These are phyloP conservation scores for Petrosia ficiformis DNA, from an alignment of 37 sponge, comb jelly and placozoan genomes.

Conservation along the genomic window DNA sequence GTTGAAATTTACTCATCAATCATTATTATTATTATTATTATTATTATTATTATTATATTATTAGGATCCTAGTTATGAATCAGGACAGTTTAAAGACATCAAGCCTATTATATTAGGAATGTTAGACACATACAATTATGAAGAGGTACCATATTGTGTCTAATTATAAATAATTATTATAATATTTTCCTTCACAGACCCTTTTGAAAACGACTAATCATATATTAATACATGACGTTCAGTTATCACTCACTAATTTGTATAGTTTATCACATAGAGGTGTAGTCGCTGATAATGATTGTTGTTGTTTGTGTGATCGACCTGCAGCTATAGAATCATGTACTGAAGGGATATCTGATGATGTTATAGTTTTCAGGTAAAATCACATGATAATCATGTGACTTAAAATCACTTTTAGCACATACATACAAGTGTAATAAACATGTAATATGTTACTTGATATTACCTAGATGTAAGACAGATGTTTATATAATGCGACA, in stretches of 20 bases:
- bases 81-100: slow-evolving; percentile 69
- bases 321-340: slow-evolving; percentile 12
- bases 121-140: slow-evolving; percentile 88
- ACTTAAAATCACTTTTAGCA: neutral
- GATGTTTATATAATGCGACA: too few relatives aligned
- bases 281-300: slow-evolving; percentile 24
- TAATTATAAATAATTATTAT: neutral
- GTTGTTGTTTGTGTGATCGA: slow-evolving; percentile 48
- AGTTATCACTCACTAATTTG: slow-evolving; percentile 34
- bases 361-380: slow-evolving; percentile 61
- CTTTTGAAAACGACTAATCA: slow-evolving; percentile 71
- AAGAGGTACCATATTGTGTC: slow-evolving; percentile 46
- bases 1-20: too few relatives aligned
- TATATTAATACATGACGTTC: slow-evolving; percentile 61
- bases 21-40: neutral
- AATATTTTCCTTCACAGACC: slow-evolving; percentile 30
- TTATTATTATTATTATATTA: neutral
- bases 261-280: slow-evolving; percentile 31
- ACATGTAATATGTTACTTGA: too few relatives aligned
- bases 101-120: slow-evolving; percentile 74
- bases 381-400: neutral
- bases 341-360: slow-evolving; percentile 53
- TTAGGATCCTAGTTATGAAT: slow-evolving; percentile 39
- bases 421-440: neutral
- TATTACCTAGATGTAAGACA: too few relatives aligned